Evolutionary conservation across 2,113 vertebrate genomes (phyloP), one percentile per base, ranked within the genome.

Genomic region (Rutilus rutilus): DNA sequence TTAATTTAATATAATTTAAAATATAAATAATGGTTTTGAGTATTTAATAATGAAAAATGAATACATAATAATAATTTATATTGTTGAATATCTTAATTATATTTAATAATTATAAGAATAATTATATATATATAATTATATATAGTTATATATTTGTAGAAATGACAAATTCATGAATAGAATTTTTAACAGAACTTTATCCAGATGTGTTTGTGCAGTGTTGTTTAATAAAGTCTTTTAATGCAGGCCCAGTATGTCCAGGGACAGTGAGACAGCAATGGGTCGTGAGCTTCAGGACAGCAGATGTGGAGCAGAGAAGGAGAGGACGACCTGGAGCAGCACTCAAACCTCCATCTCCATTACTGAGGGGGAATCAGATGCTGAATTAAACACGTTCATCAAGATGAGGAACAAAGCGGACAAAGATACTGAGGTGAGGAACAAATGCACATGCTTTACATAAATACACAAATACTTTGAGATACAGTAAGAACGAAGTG

Each of bases 351-450:
- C 67, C 19, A 93, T 94, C 88, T 94, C 91, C 0, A 42, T 59
- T 19, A 78, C 39, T 14, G 95, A 96, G 52, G 93, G 93, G 0
- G 96, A 97, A 0, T 96, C 96, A 0, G 97, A 98, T 90, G 88
- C 93, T 45, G 90, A 97, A 88, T 88, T 98, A 27, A 94, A 97
- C 88, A 96, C 95, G 85, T 94, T 97, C 87, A 96, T 98, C 4
- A 94, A 92, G 75, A 91, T 96, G 91, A 96, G 97, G 86, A 96
- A 97, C 85, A 83, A 87, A 47, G 93, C 95, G 90, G 93, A 94
- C 90, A 95, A 92, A 82, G 94, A 96, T 87, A 95, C 96, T 0
- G 95, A 96, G 97, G 97, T 98, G 8, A 33, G n/a, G 23, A 27
- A 54, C 33, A 19, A 67, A 19, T 27, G 12, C 21, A 14, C 36